A percentile compares a stretch with the other conserved stretches of the same genome.
phyloP scores from a whole-genome alignment of 2,888 invertebrate species.

The Chloroclysta siterata region DNA sequence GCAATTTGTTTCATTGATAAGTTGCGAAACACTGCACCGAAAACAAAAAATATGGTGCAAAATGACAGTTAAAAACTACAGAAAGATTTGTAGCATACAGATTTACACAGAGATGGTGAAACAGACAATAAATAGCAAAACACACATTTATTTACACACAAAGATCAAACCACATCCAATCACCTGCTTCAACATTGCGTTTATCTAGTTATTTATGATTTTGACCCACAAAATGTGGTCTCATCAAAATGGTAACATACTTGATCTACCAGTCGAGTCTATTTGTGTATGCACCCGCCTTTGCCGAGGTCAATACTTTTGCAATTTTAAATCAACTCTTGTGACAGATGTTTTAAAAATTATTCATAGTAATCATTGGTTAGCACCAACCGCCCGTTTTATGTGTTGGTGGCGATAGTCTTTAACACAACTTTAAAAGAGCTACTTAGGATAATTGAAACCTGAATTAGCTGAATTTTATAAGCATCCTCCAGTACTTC shows the following conservation, averaged over 20 bases:
- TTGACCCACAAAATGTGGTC: constrained; percentile 17
- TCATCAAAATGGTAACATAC: constrained; percentile 12
- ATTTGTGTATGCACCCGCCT: background rate
- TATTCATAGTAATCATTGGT: background rate
- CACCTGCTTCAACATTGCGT: background rate
- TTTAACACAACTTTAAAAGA: background rate
- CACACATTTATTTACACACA: background rate
- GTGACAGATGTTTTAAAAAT: background rate
- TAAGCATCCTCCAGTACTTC: background rate
- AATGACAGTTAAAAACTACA: no score
- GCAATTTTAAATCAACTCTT: background rate
- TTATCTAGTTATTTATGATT: constrained; percentile 6
- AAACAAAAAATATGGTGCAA: no score
- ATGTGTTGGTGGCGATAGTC: background rate
- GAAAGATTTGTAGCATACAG: no score
- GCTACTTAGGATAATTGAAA: background rate
- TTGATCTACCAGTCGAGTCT: background rate
- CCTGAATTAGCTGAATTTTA: background rate
- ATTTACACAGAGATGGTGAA: no score
- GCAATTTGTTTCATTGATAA: no score
- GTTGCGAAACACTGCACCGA: no score
- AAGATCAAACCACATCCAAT: background rate
- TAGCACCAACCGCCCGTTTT: background rate
- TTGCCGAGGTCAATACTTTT: background rate
- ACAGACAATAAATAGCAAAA: background rate